Conservation (phyloP, 35 echinoderm and acorn worm genomes). For the Holothuria glaberrima region DNA sequence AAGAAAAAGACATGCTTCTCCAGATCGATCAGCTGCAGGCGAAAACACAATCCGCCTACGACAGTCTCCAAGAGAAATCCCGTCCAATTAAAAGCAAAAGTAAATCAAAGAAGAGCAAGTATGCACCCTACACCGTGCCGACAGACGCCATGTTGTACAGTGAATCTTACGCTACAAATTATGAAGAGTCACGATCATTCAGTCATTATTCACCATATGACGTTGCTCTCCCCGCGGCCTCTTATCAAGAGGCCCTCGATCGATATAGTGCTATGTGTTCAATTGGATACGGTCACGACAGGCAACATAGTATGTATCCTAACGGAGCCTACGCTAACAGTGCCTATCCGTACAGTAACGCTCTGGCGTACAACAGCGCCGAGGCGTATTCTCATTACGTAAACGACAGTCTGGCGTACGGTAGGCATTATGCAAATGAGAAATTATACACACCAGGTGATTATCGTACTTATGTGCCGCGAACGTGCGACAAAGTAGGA, state of each 20-base stretch:
- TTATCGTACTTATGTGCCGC: conserved; percentile 46
- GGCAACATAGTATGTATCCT: conserved; percentile 87
- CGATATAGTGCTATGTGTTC: conserved; percentile 95
- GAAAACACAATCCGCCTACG: conserved; percentile 90
- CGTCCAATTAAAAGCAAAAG: conserved; percentile 74
- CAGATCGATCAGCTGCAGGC: conserved; percentile 92
- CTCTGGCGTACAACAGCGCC: conserved; percentile 78
- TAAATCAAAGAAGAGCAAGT: conserved; percentile 82
- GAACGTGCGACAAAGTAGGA: conserved; percentile 39
- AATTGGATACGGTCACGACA: conserved; percentile 76
- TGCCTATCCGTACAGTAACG: conserved; percentile 79
- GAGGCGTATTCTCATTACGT: conserved; percentile 88
- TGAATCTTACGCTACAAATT: conserved; percentile 68
- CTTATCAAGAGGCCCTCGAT: conserved; percentile 85
- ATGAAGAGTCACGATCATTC: conserved; percentile 77
- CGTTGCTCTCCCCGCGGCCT: conserved; percentile 82
- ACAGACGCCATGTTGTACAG: conserved; percentile 75
- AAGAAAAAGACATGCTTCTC: conserved; percentile 92
- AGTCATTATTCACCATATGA: conserved; percentile 89
- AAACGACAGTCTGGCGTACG: conserved; percentile 86
- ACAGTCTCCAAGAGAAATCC: conserved; percentile 81
- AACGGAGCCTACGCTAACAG: conserved; percentile 80
- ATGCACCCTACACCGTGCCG: conserved; percentile 79
- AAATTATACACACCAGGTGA: conserved; percentile 76
- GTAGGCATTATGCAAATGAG: conserved; percentile 93